Base-by-base conservation (phyloP, 2,797 vertebrate species). In the Acropternis orthonyx region DNA sequence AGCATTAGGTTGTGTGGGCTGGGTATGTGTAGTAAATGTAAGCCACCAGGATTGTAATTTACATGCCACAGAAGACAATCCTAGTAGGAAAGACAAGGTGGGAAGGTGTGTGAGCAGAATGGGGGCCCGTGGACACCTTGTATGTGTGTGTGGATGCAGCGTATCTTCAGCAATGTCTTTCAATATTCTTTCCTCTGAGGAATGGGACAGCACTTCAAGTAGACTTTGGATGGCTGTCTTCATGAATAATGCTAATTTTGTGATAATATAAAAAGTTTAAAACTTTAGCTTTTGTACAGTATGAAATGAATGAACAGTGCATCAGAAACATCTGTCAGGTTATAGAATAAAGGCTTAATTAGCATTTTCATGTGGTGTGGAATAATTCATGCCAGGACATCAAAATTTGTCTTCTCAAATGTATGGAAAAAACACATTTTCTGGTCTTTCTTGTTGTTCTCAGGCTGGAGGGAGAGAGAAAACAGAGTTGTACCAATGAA, bases 271-370 rank as follows among this genome's bases (percentile, higher is more conserved):
- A 92, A 89, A 96, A 95, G 88, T 95, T 96, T 85, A 89, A 95
- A 94, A 96, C 94, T 96, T 97, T 79, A 90, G 88, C 79, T 97
- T 96, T 95, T 93, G 88, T 94, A 88, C 95, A 90, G 83, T 93
- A 32, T 76, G 83, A 87, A 96, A 87, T 87, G 79, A 89, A 93
- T 93, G 89, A 96, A 67, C 92, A 93, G 92, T 74, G 89, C 95
- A 95, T 93, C 85, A 95, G 88, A 96, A 96, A 95, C 96, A 97
- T 95, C 96, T 97, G 95, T 95, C 96, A 96, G 80, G 91, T 96
- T 96, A 96, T 61, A 94, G 95, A 97, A 96, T 92, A 96, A 96
- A 97, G 93, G 80, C 88, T 88, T 94, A 90, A 96, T 97, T 96
- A 96, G 88, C 96, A 96, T 96, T 94, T 96, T 95, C 95, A 80